Conservation (phyloP, 2,888 invertebrate genomes). For the Oligia fasciuncula region DNA sequence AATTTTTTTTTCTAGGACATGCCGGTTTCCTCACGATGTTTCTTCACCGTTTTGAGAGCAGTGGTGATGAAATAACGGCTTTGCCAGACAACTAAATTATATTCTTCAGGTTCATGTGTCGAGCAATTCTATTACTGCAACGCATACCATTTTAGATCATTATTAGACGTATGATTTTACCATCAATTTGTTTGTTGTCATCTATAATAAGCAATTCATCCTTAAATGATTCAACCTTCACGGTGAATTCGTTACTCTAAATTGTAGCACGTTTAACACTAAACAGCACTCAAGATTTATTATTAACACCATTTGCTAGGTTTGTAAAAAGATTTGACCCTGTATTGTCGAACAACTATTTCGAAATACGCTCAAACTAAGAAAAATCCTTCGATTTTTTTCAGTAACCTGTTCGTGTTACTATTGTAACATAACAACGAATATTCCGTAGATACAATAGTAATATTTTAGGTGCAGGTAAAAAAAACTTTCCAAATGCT, state of each 20-base stretch:
- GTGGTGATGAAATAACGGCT: too few species aligned
- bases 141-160: conserved; percentile 22
- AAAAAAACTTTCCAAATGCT: neutral
- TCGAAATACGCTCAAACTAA: neutral
- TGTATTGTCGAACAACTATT: neutral
- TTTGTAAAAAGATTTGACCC: too few species aligned
- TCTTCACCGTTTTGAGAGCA: too few species aligned
- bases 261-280: conserved; percentile 6
- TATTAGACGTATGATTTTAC: conserved; percentile 44
- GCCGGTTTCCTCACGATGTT: too few species aligned
- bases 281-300: conserved; percentile 11
- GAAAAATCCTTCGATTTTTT: neutral
- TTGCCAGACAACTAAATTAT: neutral
- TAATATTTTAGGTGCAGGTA: neutral
- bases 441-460: too few species aligned
- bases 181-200: conserved; percentile 53
- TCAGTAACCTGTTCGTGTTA: neutral
- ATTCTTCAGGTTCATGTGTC: neutral
- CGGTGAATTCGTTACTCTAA: conserved; percentile 46
- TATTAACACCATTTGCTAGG: neutral
- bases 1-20: too few species aligned
- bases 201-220: conserved; percentile 55
- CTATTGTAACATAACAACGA: too few species aligned
- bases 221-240: conserved; percentile 66
- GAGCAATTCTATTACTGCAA: conserved; percentile 7